These are phyloP conservation scores for Graptemys geographica DNA, from an alignment of 2,797 vertebrate species.

Conservation along the genomic window DNA sequence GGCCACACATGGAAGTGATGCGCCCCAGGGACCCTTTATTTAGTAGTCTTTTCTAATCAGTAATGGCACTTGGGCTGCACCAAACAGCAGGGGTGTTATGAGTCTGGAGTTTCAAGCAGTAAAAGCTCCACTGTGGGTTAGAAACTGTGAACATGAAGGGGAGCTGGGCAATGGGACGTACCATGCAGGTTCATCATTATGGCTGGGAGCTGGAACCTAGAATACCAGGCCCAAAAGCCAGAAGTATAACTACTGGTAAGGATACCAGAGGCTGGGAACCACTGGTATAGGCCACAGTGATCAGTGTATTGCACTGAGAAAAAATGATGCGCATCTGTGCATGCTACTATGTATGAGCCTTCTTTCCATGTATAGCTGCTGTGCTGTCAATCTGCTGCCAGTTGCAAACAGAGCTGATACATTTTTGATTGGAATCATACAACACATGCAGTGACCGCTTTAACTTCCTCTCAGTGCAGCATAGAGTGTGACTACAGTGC, in stretches of 20 bases:
- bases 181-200: not conserved
- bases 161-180: not conserved
- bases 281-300: not conserved
- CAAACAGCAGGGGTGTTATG: not conserved
- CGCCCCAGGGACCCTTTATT: not conserved
- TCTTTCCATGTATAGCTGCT: not conserved
- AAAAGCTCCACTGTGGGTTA: not conserved
- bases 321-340: not conserved
- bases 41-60: not conserved
- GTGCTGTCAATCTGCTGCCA: not conserved
- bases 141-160: not conserved
- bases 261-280: not conserved
- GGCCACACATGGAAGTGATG: not conserved
- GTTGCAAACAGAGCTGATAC: not conserved
- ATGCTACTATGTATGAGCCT: not conserved
- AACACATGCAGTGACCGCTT: not conserved
- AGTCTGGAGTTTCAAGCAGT: not conserved
- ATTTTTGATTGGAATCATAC: not conserved
- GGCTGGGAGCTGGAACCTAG: not conserved
- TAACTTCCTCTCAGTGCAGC: not conserved
- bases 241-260: not conserved
- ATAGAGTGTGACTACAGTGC: not conserved
- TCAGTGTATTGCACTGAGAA: not conserved
- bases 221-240: not conserved
- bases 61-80: not conserved